Conservation (phyloP, 2,113 vertebrate species). For the Daboia siamensis region DNA sequence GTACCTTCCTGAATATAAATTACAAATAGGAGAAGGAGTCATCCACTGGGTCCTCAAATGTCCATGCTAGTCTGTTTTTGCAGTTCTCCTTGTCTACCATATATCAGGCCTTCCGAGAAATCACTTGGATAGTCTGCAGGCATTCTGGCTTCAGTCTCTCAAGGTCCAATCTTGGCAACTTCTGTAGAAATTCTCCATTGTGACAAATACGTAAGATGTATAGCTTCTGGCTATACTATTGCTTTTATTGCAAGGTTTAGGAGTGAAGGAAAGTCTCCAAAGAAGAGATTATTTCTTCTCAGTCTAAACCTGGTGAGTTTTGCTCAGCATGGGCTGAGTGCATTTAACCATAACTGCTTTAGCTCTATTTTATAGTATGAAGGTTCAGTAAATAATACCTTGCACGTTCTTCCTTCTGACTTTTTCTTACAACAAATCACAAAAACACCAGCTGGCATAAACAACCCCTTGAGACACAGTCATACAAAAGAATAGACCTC, state of each 20-base stretch:
- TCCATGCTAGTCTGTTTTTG: not conserved
- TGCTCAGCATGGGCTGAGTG: not conserved
- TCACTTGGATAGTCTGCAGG: not conserved
- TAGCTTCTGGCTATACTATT: not conserved
- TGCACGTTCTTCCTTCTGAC: not conserved
- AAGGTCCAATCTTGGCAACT: not conserved
- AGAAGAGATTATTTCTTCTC: not conserved
- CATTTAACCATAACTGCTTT: not conserved
- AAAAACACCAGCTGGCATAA: not conserved
- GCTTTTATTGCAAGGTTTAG: not conserved
- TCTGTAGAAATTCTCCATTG: not conserved
- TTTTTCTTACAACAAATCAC: not conserved
- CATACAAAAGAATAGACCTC: not conserved
- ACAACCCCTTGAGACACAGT: not conserved
- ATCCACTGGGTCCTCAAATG: not conserved
- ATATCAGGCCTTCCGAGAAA: not conserved
- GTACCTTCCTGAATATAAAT: not conserved
- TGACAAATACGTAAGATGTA: not conserved
- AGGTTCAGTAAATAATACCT: not conserved
- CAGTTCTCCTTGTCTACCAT: not conserved
- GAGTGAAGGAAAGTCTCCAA: not conserved
- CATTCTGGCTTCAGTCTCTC: not conserved
- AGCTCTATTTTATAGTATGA: not conserved
- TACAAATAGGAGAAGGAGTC: not conserved
- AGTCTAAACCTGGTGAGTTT: not conserved